These are phyloP conservation scores for Anas bernieri DNA, from an alignment of 2,797 vertebrate species.

Conservation along the genomic window DNA sequence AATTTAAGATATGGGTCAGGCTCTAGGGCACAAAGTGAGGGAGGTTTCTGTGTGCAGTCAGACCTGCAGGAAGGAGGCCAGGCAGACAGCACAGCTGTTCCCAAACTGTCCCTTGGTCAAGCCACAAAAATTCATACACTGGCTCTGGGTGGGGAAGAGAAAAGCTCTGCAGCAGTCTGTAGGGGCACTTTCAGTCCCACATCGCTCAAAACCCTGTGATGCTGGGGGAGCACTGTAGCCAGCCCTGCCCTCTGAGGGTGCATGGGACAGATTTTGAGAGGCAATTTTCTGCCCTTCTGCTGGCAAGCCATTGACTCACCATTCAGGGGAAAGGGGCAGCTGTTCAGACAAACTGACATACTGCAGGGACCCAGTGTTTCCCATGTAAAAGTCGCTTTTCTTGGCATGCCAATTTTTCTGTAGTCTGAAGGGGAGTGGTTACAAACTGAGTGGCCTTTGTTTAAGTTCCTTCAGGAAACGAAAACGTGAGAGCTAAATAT, in stretches of 20 bases:
- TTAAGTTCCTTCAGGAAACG: not conserved
- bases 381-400: not conserved
- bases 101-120: not conserved
- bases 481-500: not conserved
- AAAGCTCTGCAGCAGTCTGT: not conserved
- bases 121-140: not conserved
- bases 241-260: too few species aligned
- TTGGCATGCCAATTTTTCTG: not conserved
- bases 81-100: not conserved
- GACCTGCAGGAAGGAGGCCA: not conserved
- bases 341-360: not conserved
- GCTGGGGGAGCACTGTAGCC: too few species aligned
- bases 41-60: rapidly evolving
- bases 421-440: not conserved
- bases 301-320: not conserved
- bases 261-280: not conserved
- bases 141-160: not conserved
- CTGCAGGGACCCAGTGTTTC: not conserved
- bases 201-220: too few species aligned
- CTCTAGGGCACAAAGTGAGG: not conserved
- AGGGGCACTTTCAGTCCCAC: not conserved
- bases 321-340: not conserved
- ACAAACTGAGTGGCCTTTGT: not conserved
- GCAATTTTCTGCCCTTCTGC: not conserved
- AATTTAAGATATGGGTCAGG: not conserved